Conservation (phyloP, 2,888 invertebrate species). For the Cryptosula pallasiana region DNA sequence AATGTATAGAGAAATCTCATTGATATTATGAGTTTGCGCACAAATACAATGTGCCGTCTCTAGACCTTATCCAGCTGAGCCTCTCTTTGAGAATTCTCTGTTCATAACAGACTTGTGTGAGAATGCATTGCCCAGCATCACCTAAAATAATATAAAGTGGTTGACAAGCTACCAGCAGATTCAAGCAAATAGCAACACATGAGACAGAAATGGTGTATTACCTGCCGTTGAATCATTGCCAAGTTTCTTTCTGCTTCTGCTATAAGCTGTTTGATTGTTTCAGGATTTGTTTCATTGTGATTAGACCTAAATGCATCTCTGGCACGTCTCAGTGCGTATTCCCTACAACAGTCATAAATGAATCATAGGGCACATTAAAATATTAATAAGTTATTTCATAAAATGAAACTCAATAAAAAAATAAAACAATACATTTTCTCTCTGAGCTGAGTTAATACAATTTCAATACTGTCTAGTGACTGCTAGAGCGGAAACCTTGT, state of each 20-base stretch:
- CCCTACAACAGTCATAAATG: neutral
- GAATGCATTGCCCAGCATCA: constrained; percentile 11
- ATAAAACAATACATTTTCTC: neutral
- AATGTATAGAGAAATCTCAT: no score
- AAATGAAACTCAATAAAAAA: no score
- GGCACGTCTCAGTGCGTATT: neutral
- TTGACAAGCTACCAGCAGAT: neutral
- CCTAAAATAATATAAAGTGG: neutral
- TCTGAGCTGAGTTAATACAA: neutral
- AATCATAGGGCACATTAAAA: no score
- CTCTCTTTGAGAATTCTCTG: neutral
- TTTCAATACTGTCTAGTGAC: no score
- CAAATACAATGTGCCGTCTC: no score
- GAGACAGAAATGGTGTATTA: neutral
- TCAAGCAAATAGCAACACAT: neutral
- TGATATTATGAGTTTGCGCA: no score
- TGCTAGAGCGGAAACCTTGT: no score
- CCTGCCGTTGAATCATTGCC: constrained; percentile 11
- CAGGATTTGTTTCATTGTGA: neutral
- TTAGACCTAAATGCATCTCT: constrained; percentile 5
- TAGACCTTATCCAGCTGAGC: no score
- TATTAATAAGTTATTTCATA: no score
- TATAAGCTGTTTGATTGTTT: neutral
- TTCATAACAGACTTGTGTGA: constrained; percentile 17
- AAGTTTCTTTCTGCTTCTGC: constrained; percentile 4